Base-by-base conservation (phyloP, 2,113 vertebrate species). In the Ameiurus melas region DNA sequence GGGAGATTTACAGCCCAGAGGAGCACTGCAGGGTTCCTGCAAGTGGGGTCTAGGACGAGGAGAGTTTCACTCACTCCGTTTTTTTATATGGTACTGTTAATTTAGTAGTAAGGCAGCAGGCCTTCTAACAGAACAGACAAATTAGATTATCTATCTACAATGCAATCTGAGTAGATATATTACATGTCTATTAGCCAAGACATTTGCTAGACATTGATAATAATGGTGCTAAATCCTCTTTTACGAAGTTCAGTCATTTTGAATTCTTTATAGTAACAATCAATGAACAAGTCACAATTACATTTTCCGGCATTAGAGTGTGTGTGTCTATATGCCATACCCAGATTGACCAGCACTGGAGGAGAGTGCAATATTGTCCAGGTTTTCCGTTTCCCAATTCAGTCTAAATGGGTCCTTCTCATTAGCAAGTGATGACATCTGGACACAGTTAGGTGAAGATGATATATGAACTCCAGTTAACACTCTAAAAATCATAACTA, bases 321-420 rank as follows among this genome's bases (percentile, higher is more conserved):
- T 51, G 66, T 62, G 87, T 58, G 27, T 68, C n/a, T 88, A 16
- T 66, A 47, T 86, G 36, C 43, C 97, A 93, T 92, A 99, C 98
- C 98, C 97, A 86, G 98, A 99, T 93, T 99, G 98, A 90, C 98
- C 95, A 83, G 98, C 97, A 88, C 97, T 99, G 90, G 97, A 98
- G 88, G 98, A 98, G 92, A 99, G 95, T 73, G 97, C 97, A 90
- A 99, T 96, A 3, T 99, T 99, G 94, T 99, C 98, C 94, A 99
- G 92, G 92, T 98, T 97, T 89, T 99, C 98, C 39, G 96, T 95
- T 85, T 96, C 97, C 98, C 97, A 98, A 93, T 96, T 98, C 86
- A 99, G 93, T 87, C 96, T 95, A 93, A 96, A 98, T 0, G 97
- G 96, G 90, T 97, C 97, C 91, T 93, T 97, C 91, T 99, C 97